Evolutionary conservation across 2,797 vertebrate species (phyloP), one percentile per base, ranked within the genome.

Genomic region (Martes flavigula): DNA sequence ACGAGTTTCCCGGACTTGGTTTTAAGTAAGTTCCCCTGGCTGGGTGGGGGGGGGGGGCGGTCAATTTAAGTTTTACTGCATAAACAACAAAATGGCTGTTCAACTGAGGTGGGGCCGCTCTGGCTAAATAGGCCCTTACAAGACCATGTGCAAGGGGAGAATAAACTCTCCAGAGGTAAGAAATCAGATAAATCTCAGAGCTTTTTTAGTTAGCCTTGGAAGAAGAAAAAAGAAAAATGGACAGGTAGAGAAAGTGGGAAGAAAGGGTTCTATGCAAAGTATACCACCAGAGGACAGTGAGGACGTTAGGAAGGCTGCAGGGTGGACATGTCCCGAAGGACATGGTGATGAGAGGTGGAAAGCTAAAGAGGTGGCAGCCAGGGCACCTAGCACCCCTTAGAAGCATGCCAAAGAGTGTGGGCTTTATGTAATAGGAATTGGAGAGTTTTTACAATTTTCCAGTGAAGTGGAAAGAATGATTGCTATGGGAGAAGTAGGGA

Each of bases 151-250:
- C 20, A 79, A 51, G 70, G 10, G 12, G 13, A 85, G 9, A 84
- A 32, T 30, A 68, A 38, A 2, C 12, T 83, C 15, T 35, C 11
- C 13, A 43, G 12, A 23, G 18, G 1, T 46, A 9, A 12, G 56
- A 66, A 88, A 58, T 70, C 51, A 88, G 79, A 35, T 70, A 77
- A 40, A 62, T 82, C 51, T 91, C 40, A 68, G 21, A 68, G 27
- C 1, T 64, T 6, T 73, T 79, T 96, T 12, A 72, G 17, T 77
- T n/a, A 56, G 23, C 18, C 2, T 14, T 70, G 2, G 43, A 30
- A 20, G 46, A 93, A 77, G n/a, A 75, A 10, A 9, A 77, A 3
- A 11, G 10, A 72, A 3, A 68, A 68, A 40, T 11, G 21, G 48
- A 9, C 3, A 38, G n/a, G 23, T 32, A 82, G 60, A 30, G 46